Evolutionary conservation across 2,888 invertebrate species (phyloP), one percentile per base, ranked within the genome.

Genomic region (Tetragonula carbonaria): DNA sequence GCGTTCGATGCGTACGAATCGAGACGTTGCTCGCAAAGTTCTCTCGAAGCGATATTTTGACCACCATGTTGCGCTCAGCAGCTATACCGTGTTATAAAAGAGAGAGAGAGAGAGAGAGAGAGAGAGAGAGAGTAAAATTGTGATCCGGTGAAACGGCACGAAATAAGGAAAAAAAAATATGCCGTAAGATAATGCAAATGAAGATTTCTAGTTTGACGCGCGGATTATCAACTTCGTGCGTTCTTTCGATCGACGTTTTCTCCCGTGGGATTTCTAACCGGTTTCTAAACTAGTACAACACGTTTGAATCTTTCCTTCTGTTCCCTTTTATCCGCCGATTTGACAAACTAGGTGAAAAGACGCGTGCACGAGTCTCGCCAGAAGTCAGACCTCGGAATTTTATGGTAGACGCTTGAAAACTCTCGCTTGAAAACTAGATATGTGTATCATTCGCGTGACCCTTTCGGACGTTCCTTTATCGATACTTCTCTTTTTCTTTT

Each of bases 201-300:
- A 82, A 79, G 75, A 80, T 80, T 82, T 87, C 81, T 78, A 85
- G 82, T 45, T 82, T 53, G 82, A 77, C 74, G 68, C 73, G 65
- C 72, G 77, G 63, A 72, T 84, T 66, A 67, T 55, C 74, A 45
- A 45, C 23, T 75, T 76, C 33, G 73, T 55, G 28, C 16, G 55
- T 33, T 75, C 67, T 83, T 86, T 86, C 81, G 68, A 85, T 78
- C 71, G 72, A 71, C 74, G 80, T 85, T 87, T 85, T 87, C 80
- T 84, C 87, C 80, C 81, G 71, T 85, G 84, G 82, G 86, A 90
- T 80, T 84, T 86, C 80, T 87, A 91, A 91, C 91, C 91, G 88
- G 91, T 91, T 90, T 84, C 78, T 80, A 88, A 81, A 78, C 78
- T 77, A 80, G 82, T 75, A 82, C 73, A 80, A 88, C 88, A 76